Percentiles rank a stretch among this genome's conserved stretches.
These are phyloP conservation scores for Pilophorus perplexus DNA, from an alignment of 2,888 invertebrate genomes.

Conservation along the genomic window DNA sequence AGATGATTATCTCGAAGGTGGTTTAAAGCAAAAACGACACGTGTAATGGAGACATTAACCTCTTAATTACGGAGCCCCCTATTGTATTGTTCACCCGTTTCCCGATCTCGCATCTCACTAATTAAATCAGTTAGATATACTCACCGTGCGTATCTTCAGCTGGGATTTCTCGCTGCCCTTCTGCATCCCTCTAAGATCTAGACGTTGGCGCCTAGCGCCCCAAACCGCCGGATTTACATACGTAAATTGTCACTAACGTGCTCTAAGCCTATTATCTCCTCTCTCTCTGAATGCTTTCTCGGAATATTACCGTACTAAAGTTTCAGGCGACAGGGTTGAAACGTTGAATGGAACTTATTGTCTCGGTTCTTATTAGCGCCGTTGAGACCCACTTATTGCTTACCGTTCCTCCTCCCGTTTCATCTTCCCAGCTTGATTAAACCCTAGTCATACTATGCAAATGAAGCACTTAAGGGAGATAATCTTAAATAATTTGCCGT, in stretches of 20 bases:
- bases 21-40: conserved; percentile 36
- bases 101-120: conserved; percentile 39
- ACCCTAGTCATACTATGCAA: conserved; percentile 2
- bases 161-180: conserved; percentile 6
- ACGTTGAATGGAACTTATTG: conserved; percentile 30
- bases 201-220: conserved; percentile 28
- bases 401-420: background rate
- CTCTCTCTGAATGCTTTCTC: conserved; percentile 7
- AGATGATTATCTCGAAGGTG: conserved; percentile 34
- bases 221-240: conserved; percentile 39
- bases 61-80: conserved; percentile 36
- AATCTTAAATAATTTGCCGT: too few species aligned
- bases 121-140: conserved; percentile 40
- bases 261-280: conserved; percentile 37
- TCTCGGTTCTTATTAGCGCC: conserved; percentile 27
- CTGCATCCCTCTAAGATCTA: background rate
- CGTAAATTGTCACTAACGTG: conserved; percentile 37
- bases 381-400: conserved; percentile 26
- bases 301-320: conserved; percentile 30
- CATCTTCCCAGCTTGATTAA: conserved; percentile 12
- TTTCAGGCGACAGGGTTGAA: conserved; percentile 1
- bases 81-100: conserved; percentile 34
- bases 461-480: too few species aligned
- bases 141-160: conserved; percentile 26
- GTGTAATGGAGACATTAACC: conserved; percentile 42